Conservation (phyloP, 1,140 invertebrate genomes). For the Akabosia matsudoensis region DNA sequence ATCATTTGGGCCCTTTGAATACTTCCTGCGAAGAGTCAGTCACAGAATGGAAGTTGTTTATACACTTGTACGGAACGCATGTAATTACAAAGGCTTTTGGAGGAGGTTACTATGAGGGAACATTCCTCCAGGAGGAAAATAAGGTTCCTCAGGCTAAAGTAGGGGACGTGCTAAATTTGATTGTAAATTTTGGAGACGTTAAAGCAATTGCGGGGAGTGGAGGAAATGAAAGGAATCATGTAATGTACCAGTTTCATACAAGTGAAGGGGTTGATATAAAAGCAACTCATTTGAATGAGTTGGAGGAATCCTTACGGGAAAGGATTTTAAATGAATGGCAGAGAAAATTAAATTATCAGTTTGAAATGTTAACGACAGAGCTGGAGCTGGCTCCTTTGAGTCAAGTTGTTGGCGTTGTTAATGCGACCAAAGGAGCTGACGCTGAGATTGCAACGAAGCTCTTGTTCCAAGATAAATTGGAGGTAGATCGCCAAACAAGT, state of each 20-base stretch:
- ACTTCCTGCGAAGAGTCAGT: not conserved
- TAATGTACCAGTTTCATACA: not conserved
- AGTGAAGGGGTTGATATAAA: not conserved
- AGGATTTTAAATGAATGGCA: not conserved
- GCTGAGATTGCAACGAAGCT: not conserved
- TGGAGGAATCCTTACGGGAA: not conserved
- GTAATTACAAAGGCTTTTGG: constrained; percentile 20
- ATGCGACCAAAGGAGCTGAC: not conserved
- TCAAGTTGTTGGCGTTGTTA: not conserved
- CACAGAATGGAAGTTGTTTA: constrained; percentile 9
- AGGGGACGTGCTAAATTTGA: not conserved
- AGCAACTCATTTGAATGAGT: not conserved
- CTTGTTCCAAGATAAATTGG: not conserved
- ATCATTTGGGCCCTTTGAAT: constrained; percentile 9
- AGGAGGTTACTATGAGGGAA: constrained; percentile 12
- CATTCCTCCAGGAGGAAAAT: not conserved
- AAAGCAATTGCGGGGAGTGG: not conserved
- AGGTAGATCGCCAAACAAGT: not conserved
- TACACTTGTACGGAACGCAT: constrained; percentile 25
- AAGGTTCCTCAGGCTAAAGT: not conserved
- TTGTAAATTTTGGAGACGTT: not conserved
- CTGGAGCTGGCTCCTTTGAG: constrained; percentile 9
- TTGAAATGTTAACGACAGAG: not conserved
- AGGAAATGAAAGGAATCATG: not conserved
- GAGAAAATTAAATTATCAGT: not conserved